These are phyloP conservation scores for Gobius niger DNA, from an alignment of 2,113 vertebrate species.

Conservation along the genomic window DNA sequence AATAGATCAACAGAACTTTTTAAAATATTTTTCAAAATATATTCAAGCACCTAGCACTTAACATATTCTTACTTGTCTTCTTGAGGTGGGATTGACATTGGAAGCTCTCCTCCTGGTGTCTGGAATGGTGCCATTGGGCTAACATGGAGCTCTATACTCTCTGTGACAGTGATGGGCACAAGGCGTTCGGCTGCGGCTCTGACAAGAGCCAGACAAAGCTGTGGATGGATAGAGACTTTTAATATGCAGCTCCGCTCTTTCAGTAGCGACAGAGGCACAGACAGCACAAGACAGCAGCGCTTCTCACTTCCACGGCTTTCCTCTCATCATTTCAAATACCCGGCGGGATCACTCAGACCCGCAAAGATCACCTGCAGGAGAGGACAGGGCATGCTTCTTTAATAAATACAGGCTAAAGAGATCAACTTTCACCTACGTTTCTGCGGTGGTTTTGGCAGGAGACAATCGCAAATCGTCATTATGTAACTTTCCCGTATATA, in stretches of 20 bases:
- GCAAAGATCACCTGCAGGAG: not conserved
- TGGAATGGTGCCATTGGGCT: constrained; percentile 13
- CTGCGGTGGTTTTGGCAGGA: no score
- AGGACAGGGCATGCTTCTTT: not conserved
- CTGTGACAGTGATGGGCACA: constrained; percentile 29
- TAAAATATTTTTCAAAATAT: no score
- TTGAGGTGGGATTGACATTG: not conserved
- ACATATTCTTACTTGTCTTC: not conserved
- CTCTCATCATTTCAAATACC: constrained; percentile 31
- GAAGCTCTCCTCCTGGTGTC: constrained; percentile 19
- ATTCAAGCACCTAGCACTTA: no score
- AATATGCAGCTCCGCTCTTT: constrained; percentile 46
- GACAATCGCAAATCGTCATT: not conserved
- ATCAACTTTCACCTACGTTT: no score
- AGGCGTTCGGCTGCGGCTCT: constrained; percentile 20
- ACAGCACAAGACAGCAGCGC: constrained; percentile 23
- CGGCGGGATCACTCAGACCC: constrained; percentile 24
- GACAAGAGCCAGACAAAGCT: constrained; percentile 43
- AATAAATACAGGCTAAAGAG: not conserved
- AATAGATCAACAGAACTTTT: no score
- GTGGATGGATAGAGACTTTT: constrained; percentile 25
- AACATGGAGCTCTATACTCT: constrained; percentile 35
- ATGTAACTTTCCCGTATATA: not conserved
- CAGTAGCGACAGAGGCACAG: constrained; percentile 30
- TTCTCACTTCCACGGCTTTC: constrained; percentile 13